Conservation (phyloP, 2,113 vertebrate genomes). For the Amazona vittata region DNA sequence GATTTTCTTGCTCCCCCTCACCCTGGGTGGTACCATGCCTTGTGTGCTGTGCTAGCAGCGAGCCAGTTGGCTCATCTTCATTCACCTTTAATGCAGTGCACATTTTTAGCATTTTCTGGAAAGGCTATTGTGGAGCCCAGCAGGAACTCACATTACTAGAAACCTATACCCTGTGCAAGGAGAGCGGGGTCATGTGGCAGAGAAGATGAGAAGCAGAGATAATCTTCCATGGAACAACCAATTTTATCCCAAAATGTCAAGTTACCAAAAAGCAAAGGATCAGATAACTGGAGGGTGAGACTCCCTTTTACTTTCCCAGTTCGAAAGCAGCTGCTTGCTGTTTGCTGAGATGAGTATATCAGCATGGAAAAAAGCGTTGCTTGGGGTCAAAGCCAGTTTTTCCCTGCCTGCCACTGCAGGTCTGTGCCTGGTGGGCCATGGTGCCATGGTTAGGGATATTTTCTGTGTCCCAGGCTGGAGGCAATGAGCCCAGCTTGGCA, state of each 20-base stretch:
- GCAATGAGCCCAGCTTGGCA: background rate
- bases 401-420: background rate
- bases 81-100: conserved; percentile 1
- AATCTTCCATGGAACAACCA: background rate
- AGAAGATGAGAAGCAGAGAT: conserved; percentile 41
- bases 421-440: background rate
- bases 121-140: background rate
- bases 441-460: background rate
- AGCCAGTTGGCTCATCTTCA: background rate
- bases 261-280: background rate
- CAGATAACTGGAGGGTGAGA: background rate
- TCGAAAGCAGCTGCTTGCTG: background rate
- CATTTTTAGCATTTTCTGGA: conserved; percentile 23
- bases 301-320: background rate
- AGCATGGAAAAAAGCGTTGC: background rate
- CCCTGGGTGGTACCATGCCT: background rate
- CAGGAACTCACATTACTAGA: conserved; percentile 53
- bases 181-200: background rate
- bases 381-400: background rate
- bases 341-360: background rate
- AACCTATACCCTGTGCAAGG: background rate
- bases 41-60: rapidly evolving
- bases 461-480: background rate
- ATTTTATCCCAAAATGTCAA: background rate
- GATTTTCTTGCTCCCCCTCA: background rate